phyloP scores from a whole-genome alignment of 2,888 invertebrate genomes.

The Microctonus hyperodae region DNA sequence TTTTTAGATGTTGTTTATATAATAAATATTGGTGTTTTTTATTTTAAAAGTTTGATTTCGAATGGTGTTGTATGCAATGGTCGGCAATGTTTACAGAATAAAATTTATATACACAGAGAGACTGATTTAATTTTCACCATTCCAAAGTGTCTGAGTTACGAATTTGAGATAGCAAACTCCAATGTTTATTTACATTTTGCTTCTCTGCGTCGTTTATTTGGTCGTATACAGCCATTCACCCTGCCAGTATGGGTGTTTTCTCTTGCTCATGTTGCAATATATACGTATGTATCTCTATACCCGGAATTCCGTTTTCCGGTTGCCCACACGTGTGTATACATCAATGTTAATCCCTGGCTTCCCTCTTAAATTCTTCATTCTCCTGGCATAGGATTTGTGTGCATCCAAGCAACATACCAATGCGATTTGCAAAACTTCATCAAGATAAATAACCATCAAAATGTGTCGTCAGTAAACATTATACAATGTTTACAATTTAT shows the following conservation, averaged over 20 bases:
- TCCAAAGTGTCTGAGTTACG: no score
- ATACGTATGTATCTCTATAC: not conserved
- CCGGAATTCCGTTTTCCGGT: constrained; percentile 9
- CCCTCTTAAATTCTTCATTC: constrained; percentile 16
- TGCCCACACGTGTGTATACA: constrained; percentile 9
- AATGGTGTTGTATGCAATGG: no score
- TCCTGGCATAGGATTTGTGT: not conserved
- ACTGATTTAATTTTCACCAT: no score
- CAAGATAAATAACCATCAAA: not conserved
- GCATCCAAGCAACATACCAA: not conserved
- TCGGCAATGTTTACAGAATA: no score
- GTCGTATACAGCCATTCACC: not conserved
- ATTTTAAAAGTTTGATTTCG: no score
- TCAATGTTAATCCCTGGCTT: constrained; percentile 21
- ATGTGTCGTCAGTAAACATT: no score
- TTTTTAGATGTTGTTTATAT: no score
- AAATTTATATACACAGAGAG: no score
- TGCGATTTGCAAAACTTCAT: constrained; percentile 9
- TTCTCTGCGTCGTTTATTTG: not conserved
- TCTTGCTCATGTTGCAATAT: not conserved
- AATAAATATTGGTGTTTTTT: no score
- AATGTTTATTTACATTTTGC: constrained; percentile 14
- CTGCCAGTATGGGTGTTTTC: not conserved
- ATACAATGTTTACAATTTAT: not conserved
- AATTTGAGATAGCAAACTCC: not conserved